Evolutionary conservation across 2,888 invertebrate species (phyloP), one percentile per base, ranked within the genome.

Genomic region (Anthophora plumipes): DNA sequence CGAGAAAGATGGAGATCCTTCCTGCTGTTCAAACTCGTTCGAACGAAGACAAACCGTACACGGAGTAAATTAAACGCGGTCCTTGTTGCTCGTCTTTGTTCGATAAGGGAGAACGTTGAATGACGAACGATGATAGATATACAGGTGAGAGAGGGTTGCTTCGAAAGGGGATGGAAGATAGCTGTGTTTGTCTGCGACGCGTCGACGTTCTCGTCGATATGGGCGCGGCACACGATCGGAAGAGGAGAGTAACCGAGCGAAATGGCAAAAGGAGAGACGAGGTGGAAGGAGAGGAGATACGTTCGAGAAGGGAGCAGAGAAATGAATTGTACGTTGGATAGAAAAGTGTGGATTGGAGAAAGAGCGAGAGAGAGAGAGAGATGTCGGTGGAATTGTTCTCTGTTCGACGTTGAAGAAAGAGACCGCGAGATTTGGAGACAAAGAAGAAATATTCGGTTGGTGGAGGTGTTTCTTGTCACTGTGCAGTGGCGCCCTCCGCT

Each of bases 401-500:
- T 22, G 72, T 73, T 12, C 37, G 12, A 0, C 22, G 17, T 43
- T 41, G 41, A 17, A 0, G 64, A 59, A 52, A 76, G 72, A 66
- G 81, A 77, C 57, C 12, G 25, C 17, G 57, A 77, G 68, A 61
- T 57, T 59, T 12, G 17, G 43, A 52, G 79, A 86, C 78, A 70
- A 85, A 80, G 85, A 80, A 83, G 52, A 83, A 74, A 64, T 60
- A 60, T 74, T 74, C 46, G 55, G 12, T 22, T 8, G 66, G 50
- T 9, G 66, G 50, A 37, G 25, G 31, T 77, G 63, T 50, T 83
- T 88, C 84, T 82, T 80, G 82, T 74, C 83, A 64, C 91, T 85
- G 91, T 88, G 70, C 86, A 64, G 91, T 91, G 91, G 91, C 91
- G 91, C 91, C 91, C 90, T 90, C 91, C 69, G 82, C 48, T 77